A percentile compares a stretch with the other conserved stretches of the same genome.
Evolutionary conservation across 37 sponge, comb jelly and placozoan genomes (phyloP).

Genomic region (Beroe forskalii): DNA sequence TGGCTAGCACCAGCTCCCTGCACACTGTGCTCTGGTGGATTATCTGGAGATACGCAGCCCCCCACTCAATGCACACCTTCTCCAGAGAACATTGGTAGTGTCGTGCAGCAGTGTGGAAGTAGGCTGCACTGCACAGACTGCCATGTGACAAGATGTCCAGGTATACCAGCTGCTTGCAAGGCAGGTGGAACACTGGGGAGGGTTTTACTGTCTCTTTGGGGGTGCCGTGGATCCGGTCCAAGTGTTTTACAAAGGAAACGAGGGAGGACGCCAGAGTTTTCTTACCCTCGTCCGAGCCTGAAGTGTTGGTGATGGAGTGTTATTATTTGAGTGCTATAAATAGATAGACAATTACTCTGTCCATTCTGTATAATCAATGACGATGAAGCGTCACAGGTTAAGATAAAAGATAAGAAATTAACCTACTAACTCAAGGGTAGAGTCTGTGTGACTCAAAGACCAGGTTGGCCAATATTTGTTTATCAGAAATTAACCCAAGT

Average conservation of each 20-base stretch:
- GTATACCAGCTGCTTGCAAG: conserved; percentile 26
- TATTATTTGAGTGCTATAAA: no score
- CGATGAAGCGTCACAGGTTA: no score
- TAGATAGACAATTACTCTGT: no score
- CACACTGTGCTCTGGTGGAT: neutral
- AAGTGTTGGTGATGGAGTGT: no score
- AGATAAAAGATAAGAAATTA: no score
- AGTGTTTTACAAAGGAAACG: neutral
- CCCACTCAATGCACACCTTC: conserved; percentile 37
- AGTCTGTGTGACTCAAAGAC: no score
- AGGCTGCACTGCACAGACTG: neutral
- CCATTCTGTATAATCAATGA: no score
- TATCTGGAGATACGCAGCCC: neutral
- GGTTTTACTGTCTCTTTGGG: neutral
- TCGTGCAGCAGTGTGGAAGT: neutral
- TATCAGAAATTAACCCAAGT: no score
- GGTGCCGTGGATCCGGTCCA: neutral
- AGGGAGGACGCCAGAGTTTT: conserved; percentile 48
- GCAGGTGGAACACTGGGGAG: conserved; percentile 3
- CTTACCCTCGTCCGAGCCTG: conserved; percentile 58
- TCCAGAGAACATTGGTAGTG: conserved; percentile 26
- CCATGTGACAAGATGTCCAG: conserved; percentile 28
- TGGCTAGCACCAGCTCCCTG: conserved; percentile 47
- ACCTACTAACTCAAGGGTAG: no score
- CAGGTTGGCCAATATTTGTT: no score